Base-by-base conservation (phyloP, 2,888 invertebrate genomes). In the Eledona agricola region DNA sequence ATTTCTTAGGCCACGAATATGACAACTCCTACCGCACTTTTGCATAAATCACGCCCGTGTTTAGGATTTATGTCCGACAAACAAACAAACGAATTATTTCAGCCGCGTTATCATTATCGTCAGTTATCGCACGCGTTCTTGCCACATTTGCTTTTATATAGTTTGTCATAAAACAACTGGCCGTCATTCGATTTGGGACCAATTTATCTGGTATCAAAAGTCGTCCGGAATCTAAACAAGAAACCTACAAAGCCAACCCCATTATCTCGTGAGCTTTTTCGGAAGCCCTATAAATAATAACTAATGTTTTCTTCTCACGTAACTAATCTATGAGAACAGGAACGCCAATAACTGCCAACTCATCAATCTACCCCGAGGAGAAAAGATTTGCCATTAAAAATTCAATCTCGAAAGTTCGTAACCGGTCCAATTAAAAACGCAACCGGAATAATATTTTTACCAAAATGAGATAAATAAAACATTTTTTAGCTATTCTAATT, bases 281-380 rank as follows among this genome's bases (percentile, higher is more conserved):
- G 61, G 62, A 57, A 59, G 52, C 61, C 64, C 72, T 71, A 73
- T 72, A 73, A 73, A 74, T 73, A 73, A 72, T 72, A 72, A 71
- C 69, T 70, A 72, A 74, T 71, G 73, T 58, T 74, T 74, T 74
- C 74, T 64, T 59, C 72, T 74, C 74, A 74, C 74, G 74, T 74
- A 74, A 72, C 73, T 74, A 74, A 74, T 74, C 72, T 72, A 73
- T 72, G 72, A 70, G 69, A 71, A 69, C 71, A 70, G 72, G 68
- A 72, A 70, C 68, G 69, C 69, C 71, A 72, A 73, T 73, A 74
- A 71, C 72, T 72, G 74, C 71, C 71, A 70, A 70, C 70, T 71
- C 73, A 73, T 74, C 73, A 72, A 69, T 71, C 65, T 57, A 57
- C 26, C 9, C 19, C 45, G 57, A 56, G 56, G 56, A 60, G 58